Base-by-base conservation (phyloP, 2,888 invertebrate genomes). In the Erebia ligea region DNA sequence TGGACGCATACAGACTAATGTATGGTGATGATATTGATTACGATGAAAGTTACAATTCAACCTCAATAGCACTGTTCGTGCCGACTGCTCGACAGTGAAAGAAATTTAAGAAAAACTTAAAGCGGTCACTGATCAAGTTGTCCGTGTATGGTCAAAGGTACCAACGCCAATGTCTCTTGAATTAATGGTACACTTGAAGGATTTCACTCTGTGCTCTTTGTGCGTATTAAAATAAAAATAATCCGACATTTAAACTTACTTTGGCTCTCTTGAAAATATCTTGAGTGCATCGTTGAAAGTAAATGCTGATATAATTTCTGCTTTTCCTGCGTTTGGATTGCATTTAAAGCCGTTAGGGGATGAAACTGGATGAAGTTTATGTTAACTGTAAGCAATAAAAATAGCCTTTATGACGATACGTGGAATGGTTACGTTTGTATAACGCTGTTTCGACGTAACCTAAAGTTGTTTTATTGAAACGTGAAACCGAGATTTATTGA, bases 281-380 rank as follows among this genome's bases (percentile, higher is more conserved):
- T 89, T 86, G 87, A 91, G 89, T 87, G 90, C 91, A 89, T 88
- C 91, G 91, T 91, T 92, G 91, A 91, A 89, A 91, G 89, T 91
- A 91, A 92, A 92, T 91, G 88, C 82, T 82, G 85, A 83, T 85
- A 89, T 91, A 91, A 91, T 92, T 92, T 82, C 86, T 85, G 82
- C 81, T 90, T 87, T 85, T 81, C 89, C 85, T 88, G 88, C 90
- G 87, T 91, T 90, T 84, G 88, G 89, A 92, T 91, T 91, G 91
- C 92, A 90, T 91, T 89, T 86, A 87, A 82, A 86, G 85, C 88
- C 89, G 87, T 88, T 85, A 77, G 79, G 81, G 91, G 90, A 91
- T 91, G 90, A 88, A 89, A 85, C 85, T 79, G 88, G 88, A 91
- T 91, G 85, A 88, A 90, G 81, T 92, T 92, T 91, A 91, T 91